Percentiles rank a stretch among this genome's conserved stretches.
Conservation (phyloP, 2,113 vertebrate genomes). For the Ceuthmochares aereus region DNA sequence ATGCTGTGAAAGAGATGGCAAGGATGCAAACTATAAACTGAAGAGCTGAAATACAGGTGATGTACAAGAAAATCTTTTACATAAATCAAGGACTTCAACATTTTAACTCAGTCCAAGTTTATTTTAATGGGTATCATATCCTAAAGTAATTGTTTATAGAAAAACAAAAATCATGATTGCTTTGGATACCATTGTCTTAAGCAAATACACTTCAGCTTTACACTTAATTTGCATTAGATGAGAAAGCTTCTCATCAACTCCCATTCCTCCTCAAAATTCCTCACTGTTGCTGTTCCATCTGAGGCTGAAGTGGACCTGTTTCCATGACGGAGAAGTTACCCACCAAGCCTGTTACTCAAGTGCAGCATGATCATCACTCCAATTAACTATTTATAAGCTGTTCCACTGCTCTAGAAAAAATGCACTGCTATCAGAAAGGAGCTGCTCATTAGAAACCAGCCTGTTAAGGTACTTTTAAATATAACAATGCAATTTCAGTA, state of each 20-base stretch:
- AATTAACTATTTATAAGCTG: constrained; percentile 56
- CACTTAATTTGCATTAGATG: neutral
- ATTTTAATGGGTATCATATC: neutral
- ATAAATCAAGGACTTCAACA: neutral
- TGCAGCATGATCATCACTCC: neutral
- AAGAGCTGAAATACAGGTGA: neutral
- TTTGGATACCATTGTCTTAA: neutral
- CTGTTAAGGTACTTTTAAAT: constrained; percentile 28
- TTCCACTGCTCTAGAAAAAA: constrained; percentile 45
- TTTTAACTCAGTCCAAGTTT: neutral
- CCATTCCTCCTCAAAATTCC: neutral
- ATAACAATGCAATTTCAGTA: neutral
- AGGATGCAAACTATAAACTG: neutral
- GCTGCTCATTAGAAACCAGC: neutral
- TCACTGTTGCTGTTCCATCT: neutral
- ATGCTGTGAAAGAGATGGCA: neutral
- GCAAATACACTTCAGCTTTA: neutral
- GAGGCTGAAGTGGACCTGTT: neutral
- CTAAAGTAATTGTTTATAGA: neutral
- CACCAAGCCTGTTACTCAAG: neutral
- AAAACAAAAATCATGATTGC: neutral
- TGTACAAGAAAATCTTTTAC: neutral
- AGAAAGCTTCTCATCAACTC: neutral
- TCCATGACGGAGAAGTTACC: neutral
- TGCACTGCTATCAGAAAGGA: neutral